These are phyloP conservation scores for Merluccius polli DNA, from an alignment of 2,797 vertebrate species.

Conservation along the genomic window DNA sequence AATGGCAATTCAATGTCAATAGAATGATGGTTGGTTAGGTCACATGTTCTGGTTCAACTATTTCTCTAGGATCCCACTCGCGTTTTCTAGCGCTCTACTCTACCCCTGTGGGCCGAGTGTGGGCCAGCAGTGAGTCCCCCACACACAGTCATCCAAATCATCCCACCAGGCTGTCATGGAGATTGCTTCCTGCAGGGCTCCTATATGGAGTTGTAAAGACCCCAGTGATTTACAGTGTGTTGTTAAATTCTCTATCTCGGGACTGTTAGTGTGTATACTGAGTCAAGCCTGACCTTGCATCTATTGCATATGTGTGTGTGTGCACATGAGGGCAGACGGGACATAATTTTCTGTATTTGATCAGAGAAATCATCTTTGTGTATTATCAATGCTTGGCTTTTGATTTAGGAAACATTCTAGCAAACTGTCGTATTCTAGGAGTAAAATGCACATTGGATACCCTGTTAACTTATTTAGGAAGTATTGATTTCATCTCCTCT, in stretches of 20 bases:
- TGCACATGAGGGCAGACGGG: constrained; percentile 16
- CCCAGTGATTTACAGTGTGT: constrained; percentile 51
- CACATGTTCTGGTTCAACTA: not conserved
- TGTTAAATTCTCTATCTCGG: constrained; percentile 36
- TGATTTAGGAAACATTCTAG: not conserved
- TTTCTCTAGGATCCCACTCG: not conserved
- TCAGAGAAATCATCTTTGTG: not conserved
- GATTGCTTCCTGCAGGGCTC: constrained; percentile 49
- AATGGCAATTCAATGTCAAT: not conserved
- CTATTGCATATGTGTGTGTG: not conserved
- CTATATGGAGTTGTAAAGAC: constrained; percentile 63
- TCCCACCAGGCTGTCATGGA: constrained; percentile 46
- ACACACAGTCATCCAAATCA: constrained; percentile 48
- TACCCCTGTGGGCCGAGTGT: constrained; percentile 1
- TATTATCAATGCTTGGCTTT: not conserved
- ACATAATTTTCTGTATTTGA: not conserved
- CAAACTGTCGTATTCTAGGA: not conserved
- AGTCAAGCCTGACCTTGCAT: not conserved
- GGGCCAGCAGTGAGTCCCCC: constrained; percentile 22
- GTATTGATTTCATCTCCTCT: constrained; percentile 54
- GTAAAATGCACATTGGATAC: constrained; percentile 8
- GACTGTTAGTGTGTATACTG: constrained; percentile 14
- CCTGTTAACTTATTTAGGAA: constrained; percentile 41
- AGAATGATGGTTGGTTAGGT: not conserved
- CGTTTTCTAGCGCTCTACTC: not conserved